phyloP scores from a whole-genome alignment of 2,888 invertebrate species.

The Pheosia tremula region DNA sequence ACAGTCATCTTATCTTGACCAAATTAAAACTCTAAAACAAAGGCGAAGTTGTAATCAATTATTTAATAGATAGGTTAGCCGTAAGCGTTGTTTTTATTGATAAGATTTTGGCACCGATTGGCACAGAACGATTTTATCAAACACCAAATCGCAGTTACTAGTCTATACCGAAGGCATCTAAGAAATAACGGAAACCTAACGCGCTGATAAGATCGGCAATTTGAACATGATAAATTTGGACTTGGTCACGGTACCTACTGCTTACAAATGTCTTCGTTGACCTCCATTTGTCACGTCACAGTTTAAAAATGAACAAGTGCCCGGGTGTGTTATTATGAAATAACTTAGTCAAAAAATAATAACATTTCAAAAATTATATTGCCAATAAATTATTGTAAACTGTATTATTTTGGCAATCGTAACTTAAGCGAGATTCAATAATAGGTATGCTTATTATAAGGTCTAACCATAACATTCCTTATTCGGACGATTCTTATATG shows the following conservation, averaged over 20 bases:
- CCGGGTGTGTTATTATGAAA: not conserved
- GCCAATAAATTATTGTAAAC: too few species aligned
- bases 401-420: too few species aligned
- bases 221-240: slow-evolving; percentile 11
- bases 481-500: too few species aligned
- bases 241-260: slow-evolving; percentile 1
- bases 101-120: not conserved
- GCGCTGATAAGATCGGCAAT: slow-evolving; percentile 11
- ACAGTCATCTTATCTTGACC: too few species aligned
- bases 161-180: slow-evolving; percentile 6
- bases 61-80: too few species aligned
- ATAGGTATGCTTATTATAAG: too few species aligned
- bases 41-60: not conserved
- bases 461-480: too few species aligned
- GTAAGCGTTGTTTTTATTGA: not conserved
- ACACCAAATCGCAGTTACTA: not conserved
- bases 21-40: too few species aligned
- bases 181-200: slow-evolving; percentile 10
- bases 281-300: slow-evolving; percentile 16
- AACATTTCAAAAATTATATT: too few species aligned
- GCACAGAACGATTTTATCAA: not conserved
- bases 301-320: not conserved
- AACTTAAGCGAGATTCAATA: too few species aligned
- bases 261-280: slow-evolving; percentile 11
- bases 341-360: too few species aligned